Base-by-base conservation (phyloP, 2,113 vertebrate genomes). In the Malurus cyaneus region DNA sequence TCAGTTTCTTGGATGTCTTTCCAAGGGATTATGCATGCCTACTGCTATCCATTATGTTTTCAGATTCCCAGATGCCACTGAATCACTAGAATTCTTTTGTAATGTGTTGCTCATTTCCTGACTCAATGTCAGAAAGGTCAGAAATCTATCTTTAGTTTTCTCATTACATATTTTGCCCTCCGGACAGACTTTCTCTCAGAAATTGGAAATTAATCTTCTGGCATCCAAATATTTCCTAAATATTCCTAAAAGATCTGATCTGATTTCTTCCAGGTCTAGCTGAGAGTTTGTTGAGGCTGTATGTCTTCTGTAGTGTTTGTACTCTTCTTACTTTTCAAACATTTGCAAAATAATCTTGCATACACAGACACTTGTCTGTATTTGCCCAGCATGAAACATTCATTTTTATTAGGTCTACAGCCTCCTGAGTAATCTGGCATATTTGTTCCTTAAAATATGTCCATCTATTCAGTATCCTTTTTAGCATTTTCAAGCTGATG, bases 11-110 rank as follows among this genome's bases (percentile, higher is more conserved):
- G 74, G 93, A 93, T 86, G 90, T 36, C 79, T 88, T 96, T 96
- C 86, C 95, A 88, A 78, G 67, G 54, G 46, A 96, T 90, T 95
- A 90, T 89, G 82, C 69, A 86, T 66, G 47, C 92, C 92, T 92
- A 93, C 88, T 96, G 95, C 18, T 94, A 90, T 28, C 62, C 88
- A 70, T 93, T 95, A 94, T 93, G 82, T 93, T 96, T 94, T 90
- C 88, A 70, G 79, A 86, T 90, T 90, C 92, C 59, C 94, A 94
- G 84, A 94, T 92, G 94, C 42, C 64, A 90, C 62, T 72, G 85
- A 95, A 89, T 64, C 79, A 88, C 79, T 54, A 93, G 78, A 93
- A 72, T 65, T 86, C 66, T 84, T 69, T 57, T 86, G 47, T 67
- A 93, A 80, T 77, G 25, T 88, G 54, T 70, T 89, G 67, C 14